Conservation (phyloP, 2,797 vertebrate species). For the Cheracebus regulus region DNA sequence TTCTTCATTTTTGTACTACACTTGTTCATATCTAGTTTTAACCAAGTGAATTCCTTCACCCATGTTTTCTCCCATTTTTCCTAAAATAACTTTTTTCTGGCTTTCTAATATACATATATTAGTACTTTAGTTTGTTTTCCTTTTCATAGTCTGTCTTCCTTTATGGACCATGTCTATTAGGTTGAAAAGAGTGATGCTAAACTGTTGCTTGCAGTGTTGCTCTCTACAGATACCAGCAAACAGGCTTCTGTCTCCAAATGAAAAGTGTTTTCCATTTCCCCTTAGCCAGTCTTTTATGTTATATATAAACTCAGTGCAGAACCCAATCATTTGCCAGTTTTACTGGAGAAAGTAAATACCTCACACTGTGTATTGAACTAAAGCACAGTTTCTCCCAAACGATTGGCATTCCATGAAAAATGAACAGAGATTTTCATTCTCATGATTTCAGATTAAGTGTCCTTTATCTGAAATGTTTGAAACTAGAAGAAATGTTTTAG, state of each 20-base stretch:
- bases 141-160: neutral
- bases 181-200: neutral
- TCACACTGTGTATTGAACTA: neutral
- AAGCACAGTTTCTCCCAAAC: neutral
- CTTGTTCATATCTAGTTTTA: neutral
- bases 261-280: neutral
- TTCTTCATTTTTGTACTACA: neutral
- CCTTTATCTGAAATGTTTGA: too few species aligned
- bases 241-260: neutral
- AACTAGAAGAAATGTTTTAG: too few species aligned
- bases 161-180: neutral
- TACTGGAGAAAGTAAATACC: neutral
- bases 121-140: neutral
- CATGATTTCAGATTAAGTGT: too few species aligned
- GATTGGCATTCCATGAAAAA: neutral
- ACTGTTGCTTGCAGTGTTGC: neutral
- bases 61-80: neutral
- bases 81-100: neutral
- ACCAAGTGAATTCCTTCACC: neutral
- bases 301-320: slow-evolving; percentile 12
- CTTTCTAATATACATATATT: neutral
- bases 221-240: neutral
- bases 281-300: neutral
- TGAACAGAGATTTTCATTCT: neutral
- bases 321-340: slow-evolving; percentile 6